These are phyloP conservation scores for Ophraella communa DNA, from an alignment of 2,888 invertebrate genomes.

Conservation along the genomic window DNA sequence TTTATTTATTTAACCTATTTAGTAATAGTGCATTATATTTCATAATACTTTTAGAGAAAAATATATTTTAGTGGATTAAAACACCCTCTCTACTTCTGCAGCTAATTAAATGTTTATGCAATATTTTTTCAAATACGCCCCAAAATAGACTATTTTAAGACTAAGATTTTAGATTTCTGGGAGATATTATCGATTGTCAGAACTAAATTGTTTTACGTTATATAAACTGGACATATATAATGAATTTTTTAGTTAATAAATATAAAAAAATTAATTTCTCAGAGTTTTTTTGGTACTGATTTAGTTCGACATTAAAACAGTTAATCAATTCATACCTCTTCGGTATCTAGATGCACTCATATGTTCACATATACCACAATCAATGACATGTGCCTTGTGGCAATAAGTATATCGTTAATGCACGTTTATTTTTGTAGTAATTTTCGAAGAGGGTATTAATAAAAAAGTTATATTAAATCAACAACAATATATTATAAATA, in stretches of 20 bases:
- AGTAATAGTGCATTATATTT: too few relatives aligned
- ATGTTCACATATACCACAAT: background rate
- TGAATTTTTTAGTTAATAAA: background rate
- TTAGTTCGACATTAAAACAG: too few relatives aligned
- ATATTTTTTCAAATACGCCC: conserved; percentile 53
- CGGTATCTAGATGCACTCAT: too few relatives aligned
- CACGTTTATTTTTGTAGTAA: background rate
- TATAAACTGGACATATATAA: background rate
- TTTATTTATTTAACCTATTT: too few relatives aligned
- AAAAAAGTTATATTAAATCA: too few relatives aligned
- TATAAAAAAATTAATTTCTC: too few relatives aligned
- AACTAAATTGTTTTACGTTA: conserved; percentile 19
- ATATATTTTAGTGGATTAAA: background rate
- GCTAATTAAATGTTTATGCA: conserved; percentile 42
- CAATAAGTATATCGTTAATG: background rate
- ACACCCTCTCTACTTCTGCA: background rate
- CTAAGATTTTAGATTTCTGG: conserved; percentile 53
- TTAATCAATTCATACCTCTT: too few relatives aligned
- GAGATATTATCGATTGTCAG: conserved; percentile 55
- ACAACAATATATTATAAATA: too few relatives aligned
- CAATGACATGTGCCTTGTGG: background rate
- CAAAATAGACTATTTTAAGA: conserved; percentile 54
- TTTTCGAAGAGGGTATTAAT: background rate
- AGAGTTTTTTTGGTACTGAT: too few relatives aligned
- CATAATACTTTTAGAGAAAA: too few relatives aligned